These are phyloP conservation scores for Callocephalon fimbriatum DNA, from an alignment of 2,113 vertebrate species.

Conservation along the genomic window DNA sequence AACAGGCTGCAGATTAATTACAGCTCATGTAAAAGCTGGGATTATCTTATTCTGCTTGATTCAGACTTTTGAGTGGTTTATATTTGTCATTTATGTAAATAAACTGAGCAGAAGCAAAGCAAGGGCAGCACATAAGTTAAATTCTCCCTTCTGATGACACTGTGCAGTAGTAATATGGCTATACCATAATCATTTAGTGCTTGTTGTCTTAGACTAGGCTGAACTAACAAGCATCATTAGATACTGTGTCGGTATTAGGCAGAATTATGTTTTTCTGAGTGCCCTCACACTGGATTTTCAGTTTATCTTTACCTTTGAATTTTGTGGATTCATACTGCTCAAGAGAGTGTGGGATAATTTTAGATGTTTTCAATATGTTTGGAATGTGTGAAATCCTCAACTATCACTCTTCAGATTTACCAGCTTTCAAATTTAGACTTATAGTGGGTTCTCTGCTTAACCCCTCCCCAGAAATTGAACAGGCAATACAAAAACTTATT, in stretches of 20 bases:
- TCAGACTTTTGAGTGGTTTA: neutral
- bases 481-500: neutral
- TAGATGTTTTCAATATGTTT: neutral
- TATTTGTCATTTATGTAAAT: neutral
- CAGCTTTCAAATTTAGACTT: neutral
- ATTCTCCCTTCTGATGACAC: neutral
- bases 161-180: neutral
- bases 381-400: neutral
- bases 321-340: neutral
- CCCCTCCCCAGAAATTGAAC: neutral
- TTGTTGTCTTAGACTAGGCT: neutral
- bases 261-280: neutral
- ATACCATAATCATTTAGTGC: neutral
- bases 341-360: neutral
- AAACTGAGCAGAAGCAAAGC: neutral
- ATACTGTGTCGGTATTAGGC: neutral
- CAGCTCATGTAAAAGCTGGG: neutral
- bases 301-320: neutral
- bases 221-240: neutral
- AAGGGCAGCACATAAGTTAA: neutral
- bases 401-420: neutral
- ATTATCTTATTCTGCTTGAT: neutral
- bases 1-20: conserved; percentile 43
- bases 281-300: neutral
- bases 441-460: neutral